These are phyloP conservation scores for Montipora foliosa DNA, from an alignment of 64 coral and sea anemone species.

Conservation along the genomic window DNA sequence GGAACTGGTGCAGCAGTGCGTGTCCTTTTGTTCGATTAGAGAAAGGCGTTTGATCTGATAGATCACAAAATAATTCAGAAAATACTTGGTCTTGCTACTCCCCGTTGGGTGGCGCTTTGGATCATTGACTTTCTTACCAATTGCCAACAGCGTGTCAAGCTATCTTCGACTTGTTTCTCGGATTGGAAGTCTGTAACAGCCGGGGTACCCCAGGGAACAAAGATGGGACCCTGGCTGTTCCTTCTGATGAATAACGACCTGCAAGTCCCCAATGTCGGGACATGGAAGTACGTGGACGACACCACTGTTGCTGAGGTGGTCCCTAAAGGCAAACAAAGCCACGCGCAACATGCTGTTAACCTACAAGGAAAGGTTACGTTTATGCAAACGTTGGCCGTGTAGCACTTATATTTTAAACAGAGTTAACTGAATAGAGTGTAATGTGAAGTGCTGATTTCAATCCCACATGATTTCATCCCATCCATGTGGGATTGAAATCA, in stretches of 20 bases:
- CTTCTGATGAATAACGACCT: not conserved
- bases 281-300: not conserved
- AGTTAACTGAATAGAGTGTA: too few species aligned
- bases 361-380: too few species aligned
- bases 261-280: not conserved
- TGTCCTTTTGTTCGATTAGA: not conserved
- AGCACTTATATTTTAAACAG: too few species aligned
- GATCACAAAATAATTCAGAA: too few species aligned
- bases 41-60: constrained; percentile 4
- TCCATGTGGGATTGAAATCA: too few species aligned
- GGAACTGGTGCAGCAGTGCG: not conserved
- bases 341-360: not conserved
- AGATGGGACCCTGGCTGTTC: too few species aligned
- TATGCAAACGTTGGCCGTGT: too few species aligned
- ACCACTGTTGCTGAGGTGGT: not conserved
- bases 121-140: constrained; percentile 27
- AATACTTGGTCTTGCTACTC: not conserved
- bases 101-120: not conserved
- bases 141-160: constrained; percentile 9
- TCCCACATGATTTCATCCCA: too few species aligned
- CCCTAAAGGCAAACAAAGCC: constrained; percentile 7
- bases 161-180: constrained; percentile 22
- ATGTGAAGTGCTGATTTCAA: too few species aligned
- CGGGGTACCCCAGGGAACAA: not conserved
- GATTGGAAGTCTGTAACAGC: constrained; percentile 11